phyloP scores from a whole-genome alignment of 37 sponge, comb jelly and placozoan species.

The Crambe crambe region DNA sequence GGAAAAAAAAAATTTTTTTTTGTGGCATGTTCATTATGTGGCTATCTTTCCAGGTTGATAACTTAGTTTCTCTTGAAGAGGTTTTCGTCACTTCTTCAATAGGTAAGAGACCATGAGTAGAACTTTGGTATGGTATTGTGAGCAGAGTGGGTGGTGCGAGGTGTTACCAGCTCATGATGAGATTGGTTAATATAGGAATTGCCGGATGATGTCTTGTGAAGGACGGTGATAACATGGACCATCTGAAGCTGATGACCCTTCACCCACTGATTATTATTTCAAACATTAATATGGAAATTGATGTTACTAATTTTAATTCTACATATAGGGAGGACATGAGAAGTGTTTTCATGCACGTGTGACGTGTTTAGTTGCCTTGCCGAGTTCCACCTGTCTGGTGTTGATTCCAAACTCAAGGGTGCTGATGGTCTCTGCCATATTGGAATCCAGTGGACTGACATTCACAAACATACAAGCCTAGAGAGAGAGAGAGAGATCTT shows the following conservation, averaged over 20 bases:
- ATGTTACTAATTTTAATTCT: no score
- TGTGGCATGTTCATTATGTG: no score
- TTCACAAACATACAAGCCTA: conserved; percentile 87
- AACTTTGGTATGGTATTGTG: no score
- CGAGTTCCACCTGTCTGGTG: conserved; percentile 75
- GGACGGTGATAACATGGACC: background rate
- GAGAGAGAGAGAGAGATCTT: background rate
- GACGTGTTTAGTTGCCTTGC: conserved; percentile 72
- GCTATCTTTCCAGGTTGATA: no score
- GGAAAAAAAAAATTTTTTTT: no score
- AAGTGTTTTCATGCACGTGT: conserved; percentile 1
- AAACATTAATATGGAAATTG: background rate
- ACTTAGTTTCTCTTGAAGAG: no score
- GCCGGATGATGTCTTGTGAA: conserved; percentile 22
- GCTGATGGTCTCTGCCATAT: conserved; percentile 75
- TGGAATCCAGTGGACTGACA: conserved; percentile 68
- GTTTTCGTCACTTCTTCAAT: no score
- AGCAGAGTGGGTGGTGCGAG: background rate
- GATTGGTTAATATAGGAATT: conserved; percentile 18
- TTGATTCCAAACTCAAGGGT: conserved; percentile 77
- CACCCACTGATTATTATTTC: no score
- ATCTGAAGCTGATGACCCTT: background rate
- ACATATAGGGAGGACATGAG: no score
- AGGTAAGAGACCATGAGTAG: no score
- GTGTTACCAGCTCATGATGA: background rate